Evolutionary conservation across 2,113 vertebrate genomes (phyloP).

Genomic region (Nothocercus julius): DNA sequence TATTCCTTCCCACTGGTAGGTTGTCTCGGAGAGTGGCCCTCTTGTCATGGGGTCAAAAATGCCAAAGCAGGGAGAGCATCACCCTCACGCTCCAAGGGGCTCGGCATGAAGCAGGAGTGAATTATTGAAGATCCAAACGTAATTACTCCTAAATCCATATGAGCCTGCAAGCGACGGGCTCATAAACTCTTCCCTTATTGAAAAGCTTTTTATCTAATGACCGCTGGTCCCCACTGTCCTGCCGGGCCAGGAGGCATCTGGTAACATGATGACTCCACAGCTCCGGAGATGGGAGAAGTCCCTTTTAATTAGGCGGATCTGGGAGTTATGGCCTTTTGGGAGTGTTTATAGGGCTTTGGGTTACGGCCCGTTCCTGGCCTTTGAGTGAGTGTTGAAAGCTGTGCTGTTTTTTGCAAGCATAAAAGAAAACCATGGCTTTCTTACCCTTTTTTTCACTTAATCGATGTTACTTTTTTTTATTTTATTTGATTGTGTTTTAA

Average conservation of each 20-base stretch:
- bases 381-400: background rate
- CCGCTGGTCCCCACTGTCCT: background rate
- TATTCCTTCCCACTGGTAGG: background rate
- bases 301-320: background rate
- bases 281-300: fast-evolving
- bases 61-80: fast-evolving
- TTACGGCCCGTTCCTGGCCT: background rate
- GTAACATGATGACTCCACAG: background rate
- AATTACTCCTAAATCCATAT: background rate
- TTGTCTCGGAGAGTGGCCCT: background rate
- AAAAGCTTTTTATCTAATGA: background rate
- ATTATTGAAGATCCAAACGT: background rate
- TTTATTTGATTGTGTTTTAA: background rate
- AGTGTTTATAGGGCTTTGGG: fast-evolving
- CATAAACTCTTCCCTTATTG: background rate
- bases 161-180: background rate
- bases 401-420: fast-evolving
- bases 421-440: background rate
- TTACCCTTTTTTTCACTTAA: background rate
- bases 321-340: background rate
- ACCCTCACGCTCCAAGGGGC: background rate
- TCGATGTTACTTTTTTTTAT: background rate
- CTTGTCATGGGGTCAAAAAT: background rate
- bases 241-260: fast-evolving
- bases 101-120: background rate